A percentile compares a stretch with the other conserved stretches of the same genome.
phyloP scores from a whole-genome alignment of 2,797 vertebrate genomes.

The Accipiter fasciatus region DNA sequence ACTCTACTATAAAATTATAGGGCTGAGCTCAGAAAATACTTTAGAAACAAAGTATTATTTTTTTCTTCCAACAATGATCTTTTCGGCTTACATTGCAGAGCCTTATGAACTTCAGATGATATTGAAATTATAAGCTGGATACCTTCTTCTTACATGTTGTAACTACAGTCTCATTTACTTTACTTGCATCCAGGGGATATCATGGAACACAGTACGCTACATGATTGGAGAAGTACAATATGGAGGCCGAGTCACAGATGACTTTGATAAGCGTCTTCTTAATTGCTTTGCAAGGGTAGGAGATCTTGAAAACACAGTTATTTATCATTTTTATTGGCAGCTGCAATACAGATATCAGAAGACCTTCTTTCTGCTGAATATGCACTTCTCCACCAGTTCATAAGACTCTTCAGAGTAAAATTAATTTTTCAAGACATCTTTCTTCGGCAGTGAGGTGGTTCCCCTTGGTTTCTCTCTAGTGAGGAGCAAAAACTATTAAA shows the following conservation, averaged over 20 bases:
- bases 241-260: constrained; percentile 76
- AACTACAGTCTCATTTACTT: neutral
- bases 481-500: neutral
- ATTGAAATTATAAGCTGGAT: neutral
- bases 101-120: neutral
- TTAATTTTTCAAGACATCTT: neutral
- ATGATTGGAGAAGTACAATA: constrained; percentile 83
- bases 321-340: neutral
- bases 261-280: constrained; percentile 79
- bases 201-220: constrained; percentile 75
- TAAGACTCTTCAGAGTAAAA: neutral
- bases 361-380: neutral
- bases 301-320: neutral
- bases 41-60: neutral
- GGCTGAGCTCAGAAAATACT: neutral
- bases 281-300: constrained; percentile 83
- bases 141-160: neutral
- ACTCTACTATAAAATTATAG: neutral
- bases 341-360: neutral
- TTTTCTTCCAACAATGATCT: neutral
- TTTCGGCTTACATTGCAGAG: neutral
- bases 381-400: neutral
- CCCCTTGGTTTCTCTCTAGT: neutral
- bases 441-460: neutral
- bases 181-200: constrained; percentile 68